These are phyloP conservation scores for Microtus pennsylvanicus DNA, from an alignment of 2,113 vertebrate species.

Conservation along the genomic window DNA sequence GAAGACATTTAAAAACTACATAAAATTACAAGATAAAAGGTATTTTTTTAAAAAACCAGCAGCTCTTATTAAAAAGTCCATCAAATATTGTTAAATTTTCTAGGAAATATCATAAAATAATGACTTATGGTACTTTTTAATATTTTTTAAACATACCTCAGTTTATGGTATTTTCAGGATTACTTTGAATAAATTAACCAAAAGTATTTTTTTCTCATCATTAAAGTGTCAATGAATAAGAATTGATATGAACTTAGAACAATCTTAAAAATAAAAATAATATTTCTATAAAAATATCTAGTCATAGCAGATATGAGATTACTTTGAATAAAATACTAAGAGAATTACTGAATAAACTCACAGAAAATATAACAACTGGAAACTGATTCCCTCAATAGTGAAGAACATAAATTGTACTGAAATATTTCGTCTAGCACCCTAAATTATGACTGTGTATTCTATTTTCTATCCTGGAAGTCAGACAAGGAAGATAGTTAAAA, in stretches of 20 bases:
- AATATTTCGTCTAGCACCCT: not conserved
- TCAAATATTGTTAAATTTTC: not conserved
- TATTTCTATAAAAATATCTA: not conserved
- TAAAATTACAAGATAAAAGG: not conserved
- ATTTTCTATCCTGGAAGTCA: not conserved
- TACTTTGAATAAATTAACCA: not conserved
- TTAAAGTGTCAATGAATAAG: not conserved
- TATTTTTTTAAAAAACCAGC: not conserved
- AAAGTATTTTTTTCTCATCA: not conserved
- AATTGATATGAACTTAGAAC: too few species aligned
- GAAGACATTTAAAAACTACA: not conserved
- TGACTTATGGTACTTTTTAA: not conserved
- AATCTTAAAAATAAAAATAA: slow-evolving; percentile 24
- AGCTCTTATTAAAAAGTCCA: not conserved
- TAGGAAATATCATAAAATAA: too few species aligned
- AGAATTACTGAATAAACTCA: not conserved
- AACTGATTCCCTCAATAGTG: not conserved
- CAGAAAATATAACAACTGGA: not conserved
- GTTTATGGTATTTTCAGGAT: not conserved
- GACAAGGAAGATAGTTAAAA: not conserved
- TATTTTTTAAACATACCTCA: not conserved
- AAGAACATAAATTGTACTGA: not conserved
- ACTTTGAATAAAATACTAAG: not conserved
- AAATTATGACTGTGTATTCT: not conserved
- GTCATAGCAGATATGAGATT: not conserved